These are phyloP conservation scores for Sceloporus undulatus DNA, from an alignment of 2,113 vertebrate genomes.

Conservation along the genomic window DNA sequence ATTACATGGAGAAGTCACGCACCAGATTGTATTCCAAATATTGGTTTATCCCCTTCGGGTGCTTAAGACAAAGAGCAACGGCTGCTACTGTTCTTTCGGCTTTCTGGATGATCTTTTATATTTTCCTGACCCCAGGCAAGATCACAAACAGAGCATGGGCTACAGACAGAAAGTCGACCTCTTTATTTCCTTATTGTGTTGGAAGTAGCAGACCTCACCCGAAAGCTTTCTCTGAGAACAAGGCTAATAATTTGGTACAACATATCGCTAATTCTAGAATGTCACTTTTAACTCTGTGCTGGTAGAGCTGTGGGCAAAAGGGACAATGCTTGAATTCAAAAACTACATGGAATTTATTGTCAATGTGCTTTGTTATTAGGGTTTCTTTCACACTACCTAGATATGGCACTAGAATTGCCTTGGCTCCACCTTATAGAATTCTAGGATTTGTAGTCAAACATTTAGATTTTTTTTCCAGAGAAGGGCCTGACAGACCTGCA, in stretches of 20 bases:
- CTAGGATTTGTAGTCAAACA: too few species aligned
- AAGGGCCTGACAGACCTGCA: too few species aligned
- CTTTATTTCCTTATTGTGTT: slow-evolving; percentile 46
- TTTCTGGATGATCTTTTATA: slow-evolving; percentile 59
- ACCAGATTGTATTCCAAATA: slow-evolving; percentile 48
- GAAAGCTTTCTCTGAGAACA: background rate
- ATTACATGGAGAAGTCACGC: slow-evolving; percentile 15
- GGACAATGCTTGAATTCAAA: background rate
- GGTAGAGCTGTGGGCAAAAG: background rate
- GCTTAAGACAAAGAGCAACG: slow-evolving; percentile 13
- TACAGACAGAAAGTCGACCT: slow-evolving; percentile 59
- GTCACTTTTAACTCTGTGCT: background rate
- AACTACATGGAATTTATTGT: too few species aligned
- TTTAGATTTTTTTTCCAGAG: too few species aligned
- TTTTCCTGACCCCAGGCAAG: slow-evolving; percentile 59
- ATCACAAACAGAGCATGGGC: slow-evolving; percentile 54
- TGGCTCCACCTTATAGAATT: too few species aligned
- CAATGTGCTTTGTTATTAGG: too few species aligned
- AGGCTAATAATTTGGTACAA: background rate
- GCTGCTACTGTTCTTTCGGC: slow-evolving; percentile 49
- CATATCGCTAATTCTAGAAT: background rate
- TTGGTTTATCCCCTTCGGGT: slow-evolving; percentile 45
- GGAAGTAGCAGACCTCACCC: background rate
- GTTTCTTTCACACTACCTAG: too few species aligned
- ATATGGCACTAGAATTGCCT: too few species aligned